Base-by-base conservation (phyloP, 2,113 vertebrate species). In the Platanista minor region DNA sequence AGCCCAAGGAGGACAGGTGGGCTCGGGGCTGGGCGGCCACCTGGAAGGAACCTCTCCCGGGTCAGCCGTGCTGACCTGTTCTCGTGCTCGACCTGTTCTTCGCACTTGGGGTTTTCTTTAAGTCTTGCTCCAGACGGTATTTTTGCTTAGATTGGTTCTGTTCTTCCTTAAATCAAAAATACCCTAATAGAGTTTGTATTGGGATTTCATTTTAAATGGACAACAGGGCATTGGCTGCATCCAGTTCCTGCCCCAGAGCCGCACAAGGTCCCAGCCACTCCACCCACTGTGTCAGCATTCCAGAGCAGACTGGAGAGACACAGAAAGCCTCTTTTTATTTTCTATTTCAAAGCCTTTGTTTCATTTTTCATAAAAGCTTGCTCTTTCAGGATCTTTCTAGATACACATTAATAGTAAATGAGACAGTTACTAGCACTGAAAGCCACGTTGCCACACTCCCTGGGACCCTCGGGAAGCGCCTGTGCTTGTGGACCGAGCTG, bases 1-100 rank as follows among this genome's bases (percentile, higher is more conserved):
- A 99, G 95, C 98, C 98, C 97, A 99, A 99, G 78, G 99, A 99
- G 90, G 99, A 99, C 99, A 99, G 99, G 99, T 99, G 88, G 95
- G 98, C 36, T 20, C 18, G 5, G 31, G 66, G 36, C 11, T 21
- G 0, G 13, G 41, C 67, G 0, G 1, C 29, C 18, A 18, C 27
- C 8, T 62, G 25, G 85, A 54, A 31, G 36, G 7, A 74, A 17
- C 13, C 41, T 52, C 87, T 41, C 18, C n/a, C 0, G 8, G 18
- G 54, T 5, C 39, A n/a, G 62, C 77, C 57, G 31, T 15, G 29
- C 67, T 5, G 1, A 1, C 90, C 64, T 2, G 6, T 6, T 25
- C 74, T 17, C 14, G 2, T 8, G 12, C 25, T 9, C 61, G 52
- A 0, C 57, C 25, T 59, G 54, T 11, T 64, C 43, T 75, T 10